These are phyloP conservation scores for Maccullochella peelii DNA, from an alignment of 2,113 vertebrate species.

Conservation along the genomic window DNA sequence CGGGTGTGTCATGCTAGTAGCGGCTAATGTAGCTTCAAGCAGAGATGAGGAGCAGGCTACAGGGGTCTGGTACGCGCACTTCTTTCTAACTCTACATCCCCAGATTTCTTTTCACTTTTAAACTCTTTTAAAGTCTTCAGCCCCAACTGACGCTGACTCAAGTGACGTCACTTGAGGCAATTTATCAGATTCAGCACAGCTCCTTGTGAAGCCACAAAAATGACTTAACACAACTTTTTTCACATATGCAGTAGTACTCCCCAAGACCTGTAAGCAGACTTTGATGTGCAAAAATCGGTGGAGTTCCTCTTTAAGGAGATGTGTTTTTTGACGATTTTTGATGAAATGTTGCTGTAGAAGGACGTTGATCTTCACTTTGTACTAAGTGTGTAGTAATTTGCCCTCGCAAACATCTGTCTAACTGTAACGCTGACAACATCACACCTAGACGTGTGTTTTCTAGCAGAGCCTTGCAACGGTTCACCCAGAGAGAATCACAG, in stretches of 20 bases:
- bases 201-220: background rate
- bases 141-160: too few relatives aligned
- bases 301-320: background rate
- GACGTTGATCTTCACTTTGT: background rate
- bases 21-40: too few relatives aligned
- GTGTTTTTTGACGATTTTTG: background rate
- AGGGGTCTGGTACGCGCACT: too few relatives aligned
- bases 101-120: too few relatives aligned
- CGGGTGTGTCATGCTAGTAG: background rate
- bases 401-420: background rate
- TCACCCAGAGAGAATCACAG: slow-evolving; percentile 28
- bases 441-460: slow-evolving; percentile 30
- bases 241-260: too few relatives aligned
- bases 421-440: slow-evolving; percentile 15
- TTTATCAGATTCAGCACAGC: background rate
- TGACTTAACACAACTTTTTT: too few relatives aligned
- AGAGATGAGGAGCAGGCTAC: too few relatives aligned
- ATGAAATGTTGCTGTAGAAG: background rate
- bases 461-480: slow-evolving; percentile 4
- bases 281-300: background rate
- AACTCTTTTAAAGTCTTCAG: too few relatives aligned
- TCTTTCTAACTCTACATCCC: too few relatives aligned
- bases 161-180: background rate
- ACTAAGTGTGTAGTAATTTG: background rate
- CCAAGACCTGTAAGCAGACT: background rate